phyloP scores from a whole-genome alignment of 1,140 invertebrate species.

The Cardiocondyla obscurior region DNA sequence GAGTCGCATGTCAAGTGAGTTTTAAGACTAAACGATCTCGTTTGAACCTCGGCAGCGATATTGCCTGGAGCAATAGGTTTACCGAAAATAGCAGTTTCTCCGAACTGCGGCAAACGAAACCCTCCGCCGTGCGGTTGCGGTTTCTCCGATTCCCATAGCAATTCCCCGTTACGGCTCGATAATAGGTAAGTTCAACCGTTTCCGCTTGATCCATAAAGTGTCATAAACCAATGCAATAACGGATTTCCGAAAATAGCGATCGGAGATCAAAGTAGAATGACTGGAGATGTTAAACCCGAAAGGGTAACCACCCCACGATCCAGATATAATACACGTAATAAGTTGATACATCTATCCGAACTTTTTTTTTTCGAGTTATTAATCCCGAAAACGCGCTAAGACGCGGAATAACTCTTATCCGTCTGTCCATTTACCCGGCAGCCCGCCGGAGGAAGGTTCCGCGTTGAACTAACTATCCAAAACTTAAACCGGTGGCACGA shows the following conservation, averaged over 20 bases:
- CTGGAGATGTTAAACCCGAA: background rate
- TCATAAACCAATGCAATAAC: constrained; percentile 1
- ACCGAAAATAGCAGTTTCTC: constrained; percentile 55
- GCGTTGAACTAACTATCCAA: constrained; percentile 7
- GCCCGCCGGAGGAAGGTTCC: background rate
- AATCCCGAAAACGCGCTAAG: background rate
- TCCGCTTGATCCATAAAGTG: background rate
- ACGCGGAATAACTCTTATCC: background rate
- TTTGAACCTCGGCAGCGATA: background rate
- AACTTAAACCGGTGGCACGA: constrained; percentile 3
- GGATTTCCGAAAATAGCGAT: background rate
- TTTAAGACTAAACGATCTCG: constrained; percentile 42
- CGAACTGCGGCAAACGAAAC: constrained; percentile 53
- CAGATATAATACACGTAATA: too few relatives aligned
- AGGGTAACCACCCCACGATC: too few relatives aligned
- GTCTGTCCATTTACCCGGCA: background rate
- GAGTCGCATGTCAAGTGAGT: constrained; percentile 36
- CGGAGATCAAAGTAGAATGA: background rate
- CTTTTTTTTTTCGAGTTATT: background rate
- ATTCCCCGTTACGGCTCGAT: constrained; percentile 52
- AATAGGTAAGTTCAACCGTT: constrained; percentile 66
- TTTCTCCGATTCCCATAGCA: constrained; percentile 35
- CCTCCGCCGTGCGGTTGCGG: constrained; percentile 33
- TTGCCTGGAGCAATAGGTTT: constrained; percentile 57
- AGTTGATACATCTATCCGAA: too few relatives aligned